These are phyloP conservation scores for Leguminivora glycinivorella DNA, from an alignment of 1,140 invertebrate species.

Conservation along the genomic window DNA sequence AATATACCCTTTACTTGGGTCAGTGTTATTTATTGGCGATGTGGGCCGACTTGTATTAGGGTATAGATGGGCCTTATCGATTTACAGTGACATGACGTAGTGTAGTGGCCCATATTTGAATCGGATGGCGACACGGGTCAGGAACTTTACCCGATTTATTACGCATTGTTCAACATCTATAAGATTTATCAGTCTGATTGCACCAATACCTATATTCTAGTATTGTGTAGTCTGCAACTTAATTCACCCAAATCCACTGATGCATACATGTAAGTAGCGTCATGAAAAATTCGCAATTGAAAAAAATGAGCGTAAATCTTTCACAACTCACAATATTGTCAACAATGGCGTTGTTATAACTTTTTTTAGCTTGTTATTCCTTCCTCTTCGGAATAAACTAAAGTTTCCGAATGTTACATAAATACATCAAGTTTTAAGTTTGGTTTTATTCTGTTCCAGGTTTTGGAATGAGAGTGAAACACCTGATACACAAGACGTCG, in stretches of 20 bases:
- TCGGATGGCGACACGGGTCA: conserved; percentile 19
- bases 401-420: too few relatives aligned
- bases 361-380: too few relatives aligned
- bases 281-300: too few relatives aligned
- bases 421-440: neutral
- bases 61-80: conserved; percentile 13
- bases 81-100: conserved; percentile 1
- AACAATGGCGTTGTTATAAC: too few relatives aligned
- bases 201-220: too few relatives aligned
- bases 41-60: conserved; percentile 13
- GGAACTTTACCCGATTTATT: conserved; percentile 24
- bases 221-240: too few relatives aligned
- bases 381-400: too few relatives aligned
- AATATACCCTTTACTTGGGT: neutral
- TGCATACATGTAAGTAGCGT: too few relatives aligned
- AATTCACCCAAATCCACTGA: neutral
- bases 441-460: neutral
- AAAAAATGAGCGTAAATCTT: too few relatives aligned
- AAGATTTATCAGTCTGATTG: conserved; percentile 15
- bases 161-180: conserved; percentile 21
- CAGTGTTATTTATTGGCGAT: conserved; percentile 6
- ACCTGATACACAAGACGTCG: neutral
- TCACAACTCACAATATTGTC: too few relatives aligned
- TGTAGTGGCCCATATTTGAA: conserved; percentile 23
- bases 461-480: conserved; percentile 12